Evolutionary conservation across 2,113 vertebrate genomes (phyloP).

Genomic region (Apeltes quadracus): DNA sequence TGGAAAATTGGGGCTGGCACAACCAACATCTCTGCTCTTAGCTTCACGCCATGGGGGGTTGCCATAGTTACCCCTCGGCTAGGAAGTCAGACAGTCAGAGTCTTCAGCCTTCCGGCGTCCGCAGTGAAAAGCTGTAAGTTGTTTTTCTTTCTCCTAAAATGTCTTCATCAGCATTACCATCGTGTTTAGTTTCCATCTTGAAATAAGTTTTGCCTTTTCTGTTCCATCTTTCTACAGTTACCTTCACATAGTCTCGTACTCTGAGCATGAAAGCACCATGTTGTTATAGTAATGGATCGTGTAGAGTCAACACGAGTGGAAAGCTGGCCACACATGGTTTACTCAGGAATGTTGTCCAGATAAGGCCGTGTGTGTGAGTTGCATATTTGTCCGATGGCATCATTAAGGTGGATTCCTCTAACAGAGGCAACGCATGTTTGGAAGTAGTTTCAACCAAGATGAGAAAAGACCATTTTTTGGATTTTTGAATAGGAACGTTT

Average conservation of each 20-base stretch:
- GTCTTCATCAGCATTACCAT: not conserved
- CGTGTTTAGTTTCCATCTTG: not conserved
- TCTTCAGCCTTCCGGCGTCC: conserved; percentile 59
- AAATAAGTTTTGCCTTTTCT: not conserved
- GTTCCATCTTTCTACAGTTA: not conserved
- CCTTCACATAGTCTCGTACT: not conserved
- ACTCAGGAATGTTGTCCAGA: conserved; percentile 68
- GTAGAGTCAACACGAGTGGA: conserved; percentile 20
- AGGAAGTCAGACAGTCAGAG: conserved; percentile 61
- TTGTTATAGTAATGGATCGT: not conserved
- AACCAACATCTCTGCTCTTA: conserved; percentile 64
- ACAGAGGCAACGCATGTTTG: conserved; percentile 45
- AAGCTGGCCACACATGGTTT: conserved; percentile 55
- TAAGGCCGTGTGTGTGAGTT: conserved; percentile 43
- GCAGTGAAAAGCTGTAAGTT: conserved; percentile 72
- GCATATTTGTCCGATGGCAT: conserved; percentile 76
- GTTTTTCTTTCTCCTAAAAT: not conserved
- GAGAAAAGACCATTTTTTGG: not conserved
- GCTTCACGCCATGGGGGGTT: conserved; percentile 76
- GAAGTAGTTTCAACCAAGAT: conserved; percentile 12
- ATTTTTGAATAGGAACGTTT: not conserved
- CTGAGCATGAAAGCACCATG: not conserved
- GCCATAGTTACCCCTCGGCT: conserved; percentile 79
- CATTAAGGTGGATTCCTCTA: conserved; percentile 63
- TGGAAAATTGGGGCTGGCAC: conserved; percentile 68